Base-by-base conservation (phyloP, 2,113 vertebrate genomes). In the Spea bombifrons region DNA sequence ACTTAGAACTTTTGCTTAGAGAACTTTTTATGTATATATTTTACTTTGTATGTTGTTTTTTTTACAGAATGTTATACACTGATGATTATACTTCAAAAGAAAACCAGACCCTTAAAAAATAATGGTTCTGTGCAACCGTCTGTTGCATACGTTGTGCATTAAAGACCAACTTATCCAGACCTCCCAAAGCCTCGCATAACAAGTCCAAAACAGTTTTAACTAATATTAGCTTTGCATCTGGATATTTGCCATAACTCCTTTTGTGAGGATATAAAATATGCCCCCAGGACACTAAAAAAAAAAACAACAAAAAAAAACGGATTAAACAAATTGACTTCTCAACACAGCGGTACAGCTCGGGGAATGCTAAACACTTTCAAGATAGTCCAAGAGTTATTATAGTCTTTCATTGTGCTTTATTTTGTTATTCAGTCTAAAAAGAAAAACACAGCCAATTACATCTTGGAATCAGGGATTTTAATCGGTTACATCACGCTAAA, bases 301-400 rank as follows among this genome's bases (percentile, higher is more conserved):
- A 30, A 30, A 30, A 30, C 1, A 30, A 30, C 30, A 30, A 30
- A 30, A 30, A 30, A 30, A 30, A 30, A 30, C 30, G 76, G 70
- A 57, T 81, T 77, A 80, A 87, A 88, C 83, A 89, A 86, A 88
- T 85, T 83, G 84, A 84, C 75, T 83, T 48, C 65, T 86, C 73
- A 74, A 53, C 74, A 83, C 55, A 76, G 67, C 71, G 71, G 52
- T 82, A 75, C 76, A 85, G 61, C 6, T 17, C 16, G 50, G 69
- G 75, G 57, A 71, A 80, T 81, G 52, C 75, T 83, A 82, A 88
- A 78, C 77, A 81, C 57, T 69, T 80, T 49, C 15, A 76, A 69
- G 44, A 81, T 85, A 53, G 80, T 67, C 66, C 76, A 81, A 82
- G 57, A 83, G 81, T 74, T 80, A 80, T 80, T 80, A 80, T 68